Evolutionary conservation across 2,888 invertebrate species (phyloP), one percentile per base, ranked within the genome.

Genomic region (Cordilura impudica): DNA sequence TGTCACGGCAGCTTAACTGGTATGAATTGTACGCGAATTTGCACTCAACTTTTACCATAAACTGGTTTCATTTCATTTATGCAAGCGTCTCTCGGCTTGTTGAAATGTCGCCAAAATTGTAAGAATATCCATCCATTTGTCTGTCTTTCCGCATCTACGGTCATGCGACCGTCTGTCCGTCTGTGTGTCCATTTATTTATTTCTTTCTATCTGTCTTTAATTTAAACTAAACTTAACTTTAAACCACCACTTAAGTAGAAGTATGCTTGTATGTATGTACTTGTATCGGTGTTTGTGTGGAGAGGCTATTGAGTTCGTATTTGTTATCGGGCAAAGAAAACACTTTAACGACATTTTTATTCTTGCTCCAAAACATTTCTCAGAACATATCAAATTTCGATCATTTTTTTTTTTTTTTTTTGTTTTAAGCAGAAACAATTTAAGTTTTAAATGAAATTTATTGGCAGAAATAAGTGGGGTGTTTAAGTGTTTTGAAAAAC

Each of bases 11-110:
- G 66, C 79, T 79, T 79, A 79, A 58, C 61, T 67, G 49, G 67
- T 75, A 72, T 69, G 67, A 75, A 75, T 78, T 79, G 75, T 67
- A 79, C 75, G 79, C 79, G 79, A 79, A 79, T 79, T 75, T 79
- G 75, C 79, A 79, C 75, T 79, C 75, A 75, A 75, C 60, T 75
- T 75, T 71, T 67, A 67, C 61, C 75, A 72, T 23, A 71, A 79
- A 79, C 79, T 43, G 79, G 79, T 79, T 79, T 79, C 69, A 65
- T 58, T 71, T 47, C 12, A 26, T 60, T 58, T 29, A 29, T 51
- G 31, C 43, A 35, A 47, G n/a, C 49, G 67, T 51, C 63, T 71
- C 53, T 60, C 60, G 45, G 47, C 43, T 39, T 56, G 23, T 78
- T 73, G 23, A 75, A 79, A 71, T 75, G 79, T 79, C 79, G 65